Percentiles rank a stretch among this genome's conserved stretches.
These are phyloP conservation scores for Seira ritae DNA, from an alignment of 2,888 invertebrate species.

Conservation along the genomic window DNA sequence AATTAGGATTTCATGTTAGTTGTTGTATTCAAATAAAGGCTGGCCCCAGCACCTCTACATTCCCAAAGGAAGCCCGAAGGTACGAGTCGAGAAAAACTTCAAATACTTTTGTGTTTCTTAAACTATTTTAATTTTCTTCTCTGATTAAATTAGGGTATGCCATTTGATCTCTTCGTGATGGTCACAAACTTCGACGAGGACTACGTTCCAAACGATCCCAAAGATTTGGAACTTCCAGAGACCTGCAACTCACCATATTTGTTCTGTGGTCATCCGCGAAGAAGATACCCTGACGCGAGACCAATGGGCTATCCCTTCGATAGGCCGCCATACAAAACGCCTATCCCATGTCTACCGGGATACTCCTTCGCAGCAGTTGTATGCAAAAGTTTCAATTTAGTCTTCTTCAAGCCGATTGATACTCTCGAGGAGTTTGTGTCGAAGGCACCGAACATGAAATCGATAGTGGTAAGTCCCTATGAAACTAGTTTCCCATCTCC, in stretches of 20 bases:
- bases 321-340: constrained; percentile 42
- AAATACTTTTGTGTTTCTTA: not conserved
- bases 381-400: constrained; percentile 48
- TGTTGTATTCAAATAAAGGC: constrained; percentile 77
- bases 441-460: constrained; percentile 54
- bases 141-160: constrained; percentile 77
- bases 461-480: constrained; percentile 41
- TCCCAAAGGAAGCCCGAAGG: constrained; percentile 82
- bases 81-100: not conserved
- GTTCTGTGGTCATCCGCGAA: constrained; percentile 54
- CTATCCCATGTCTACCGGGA: constrained; percentile 33
- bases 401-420: constrained; percentile 41
- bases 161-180: constrained; percentile 66
- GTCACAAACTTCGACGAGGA: constrained; percentile 67
- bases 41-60: constrained; percentile 90
- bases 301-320: constrained; percentile 62
- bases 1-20: no score
- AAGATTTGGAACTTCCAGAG: constrained; percentile 40
- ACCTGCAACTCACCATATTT: constrained; percentile 52
- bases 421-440: constrained; percentile 39
- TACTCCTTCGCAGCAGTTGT: constrained; percentile 30
- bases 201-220: constrained; percentile 34
- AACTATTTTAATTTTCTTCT: not conserved
- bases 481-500: not conserved
- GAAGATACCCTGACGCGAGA: constrained; percentile 52